These are phyloP conservation scores for Gobius niger DNA, from an alignment of 2,113 vertebrate genomes.

Conservation along the genomic window DNA sequence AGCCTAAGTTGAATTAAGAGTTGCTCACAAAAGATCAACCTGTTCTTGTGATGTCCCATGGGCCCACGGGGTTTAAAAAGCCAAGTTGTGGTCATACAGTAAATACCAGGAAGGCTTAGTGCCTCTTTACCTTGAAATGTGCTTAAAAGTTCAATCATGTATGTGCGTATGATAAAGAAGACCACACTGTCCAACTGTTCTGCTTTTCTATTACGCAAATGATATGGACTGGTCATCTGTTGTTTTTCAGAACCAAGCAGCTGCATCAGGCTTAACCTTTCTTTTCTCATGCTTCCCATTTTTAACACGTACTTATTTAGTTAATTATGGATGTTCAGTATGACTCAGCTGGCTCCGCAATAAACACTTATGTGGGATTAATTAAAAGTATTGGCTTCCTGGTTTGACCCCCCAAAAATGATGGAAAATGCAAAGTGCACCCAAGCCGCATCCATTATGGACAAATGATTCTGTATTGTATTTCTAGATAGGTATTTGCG, in stretches of 20 bases:
- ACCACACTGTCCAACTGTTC: not conserved
- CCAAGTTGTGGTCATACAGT: constrained; percentile 12
- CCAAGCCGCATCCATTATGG: constrained; percentile 6
- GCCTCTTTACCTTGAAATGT: constrained; percentile 30
- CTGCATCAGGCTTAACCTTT: not conserved
- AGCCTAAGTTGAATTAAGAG: constrained; percentile 50
- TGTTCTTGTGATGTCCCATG: constrained; percentile 27
- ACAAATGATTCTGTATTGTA: constrained; percentile 18
- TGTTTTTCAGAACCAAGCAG: constrained; percentile 2
- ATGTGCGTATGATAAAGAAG: not conserved
- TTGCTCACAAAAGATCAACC: constrained; percentile 40
- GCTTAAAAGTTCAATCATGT: not conserved
- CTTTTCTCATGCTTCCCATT: constrained; percentile 9
- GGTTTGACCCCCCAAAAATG: constrained; percentile 15
- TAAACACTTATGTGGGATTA: constrained; percentile 65
- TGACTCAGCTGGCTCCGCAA: constrained; percentile 48
- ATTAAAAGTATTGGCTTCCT: constrained; percentile 43
- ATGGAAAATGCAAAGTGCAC: constrained; percentile 11
- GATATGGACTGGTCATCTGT: not conserved
- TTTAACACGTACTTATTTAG: constrained; percentile 47
- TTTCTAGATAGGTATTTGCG: not conserved
- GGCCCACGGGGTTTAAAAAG: constrained; percentile 4
- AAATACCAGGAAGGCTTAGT: constrained; percentile 33
- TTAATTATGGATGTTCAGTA: constrained; percentile 35
- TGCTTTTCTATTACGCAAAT: not conserved